Evolutionary conservation across 2,888 invertebrate species (phyloP).

Genomic region (Plagodis dolabraria): DNA sequence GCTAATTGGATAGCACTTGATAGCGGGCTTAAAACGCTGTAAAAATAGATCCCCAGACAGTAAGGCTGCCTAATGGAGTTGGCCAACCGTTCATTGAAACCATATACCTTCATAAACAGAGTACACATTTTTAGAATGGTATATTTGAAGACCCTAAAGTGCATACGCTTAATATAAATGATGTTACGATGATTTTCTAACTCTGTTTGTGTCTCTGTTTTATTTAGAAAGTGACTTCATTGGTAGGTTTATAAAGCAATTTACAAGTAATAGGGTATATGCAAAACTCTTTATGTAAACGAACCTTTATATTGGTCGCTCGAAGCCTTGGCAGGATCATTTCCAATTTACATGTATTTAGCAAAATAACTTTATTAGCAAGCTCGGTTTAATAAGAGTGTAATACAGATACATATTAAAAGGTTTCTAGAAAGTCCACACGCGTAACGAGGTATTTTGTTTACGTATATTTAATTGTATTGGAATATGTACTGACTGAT

Average conservation of each 20-base stretch:
- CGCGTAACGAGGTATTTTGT: background rate
- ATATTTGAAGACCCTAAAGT: too few relatives aligned
- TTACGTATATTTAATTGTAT: background rate
- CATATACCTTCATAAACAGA: background rate
- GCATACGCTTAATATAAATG: too few relatives aligned
- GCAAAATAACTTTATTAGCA: conserved; percentile 29
- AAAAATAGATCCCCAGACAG: conserved; percentile 4
- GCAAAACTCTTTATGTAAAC: conserved; percentile 27
- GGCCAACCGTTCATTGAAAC: background rate
- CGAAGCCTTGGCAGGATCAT: conserved; percentile 24
- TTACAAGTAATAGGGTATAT: conserved; percentile 14
- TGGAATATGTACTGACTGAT: too few relatives aligned
- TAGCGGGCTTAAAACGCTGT: conserved; percentile 10
- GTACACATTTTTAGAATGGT: too few relatives aligned
- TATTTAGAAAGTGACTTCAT: too few relatives aligned
- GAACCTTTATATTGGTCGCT: conserved; percentile 26
- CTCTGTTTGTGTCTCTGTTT: too few relatives aligned
- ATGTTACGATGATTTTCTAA: too few relatives aligned
- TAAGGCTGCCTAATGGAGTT: background rate
- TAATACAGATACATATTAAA: conserved; percentile 24
- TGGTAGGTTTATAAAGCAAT: conserved; percentile 7
- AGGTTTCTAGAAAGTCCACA: background rate
- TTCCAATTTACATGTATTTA: conserved; percentile 35
- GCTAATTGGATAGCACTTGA: conserved; percentile 23
- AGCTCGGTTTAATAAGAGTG: conserved; percentile 27